Conservation (phyloP, 2,888 invertebrate genomes). For the Steinernema scapterisci region DNA sequence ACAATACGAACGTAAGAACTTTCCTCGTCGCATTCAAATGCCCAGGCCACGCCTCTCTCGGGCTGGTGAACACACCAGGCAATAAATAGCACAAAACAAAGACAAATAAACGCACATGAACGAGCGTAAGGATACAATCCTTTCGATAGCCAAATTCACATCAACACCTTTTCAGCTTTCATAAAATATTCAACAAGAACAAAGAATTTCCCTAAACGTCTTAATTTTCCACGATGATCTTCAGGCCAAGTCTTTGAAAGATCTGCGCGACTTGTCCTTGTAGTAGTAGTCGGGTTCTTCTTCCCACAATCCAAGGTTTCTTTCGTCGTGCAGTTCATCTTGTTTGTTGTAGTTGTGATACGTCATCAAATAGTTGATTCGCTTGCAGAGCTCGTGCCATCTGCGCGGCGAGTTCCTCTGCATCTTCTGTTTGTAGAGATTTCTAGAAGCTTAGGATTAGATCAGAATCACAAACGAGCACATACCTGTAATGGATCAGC, state of each 20-base stretch:
- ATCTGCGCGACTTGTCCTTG: constrained; percentile 66
- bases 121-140: not conserved
- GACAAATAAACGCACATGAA: not conserved
- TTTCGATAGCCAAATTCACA: not conserved
- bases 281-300: constrained; percentile 66
- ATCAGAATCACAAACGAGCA: not conserved
- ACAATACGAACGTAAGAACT: constrained; percentile 25
- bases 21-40: not conserved
- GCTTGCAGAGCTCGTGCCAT: constrained; percentile 66
- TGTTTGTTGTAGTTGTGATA: constrained; percentile 67
- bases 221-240: not conserved
- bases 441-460: constrained; percentile 38
- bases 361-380: constrained; percentile 65
- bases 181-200: constrained; percentile 1
- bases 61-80: not conserved
- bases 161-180: not conserved
- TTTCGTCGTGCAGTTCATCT: constrained; percentile 65
- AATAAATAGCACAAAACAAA: not conserved
- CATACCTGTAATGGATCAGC: constrained; percentile 63
- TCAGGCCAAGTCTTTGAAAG: constrained; percentile 61
- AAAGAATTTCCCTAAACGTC: constrained; percentile 1
- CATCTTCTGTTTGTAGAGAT: constrained; percentile 61
- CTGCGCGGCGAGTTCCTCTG: constrained; percentile 59
- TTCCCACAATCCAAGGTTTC: constrained; percentile 66
- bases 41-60: not conserved